Conservation (phyloP, 2,113 vertebrate species). For the Galbula dea region DNA sequence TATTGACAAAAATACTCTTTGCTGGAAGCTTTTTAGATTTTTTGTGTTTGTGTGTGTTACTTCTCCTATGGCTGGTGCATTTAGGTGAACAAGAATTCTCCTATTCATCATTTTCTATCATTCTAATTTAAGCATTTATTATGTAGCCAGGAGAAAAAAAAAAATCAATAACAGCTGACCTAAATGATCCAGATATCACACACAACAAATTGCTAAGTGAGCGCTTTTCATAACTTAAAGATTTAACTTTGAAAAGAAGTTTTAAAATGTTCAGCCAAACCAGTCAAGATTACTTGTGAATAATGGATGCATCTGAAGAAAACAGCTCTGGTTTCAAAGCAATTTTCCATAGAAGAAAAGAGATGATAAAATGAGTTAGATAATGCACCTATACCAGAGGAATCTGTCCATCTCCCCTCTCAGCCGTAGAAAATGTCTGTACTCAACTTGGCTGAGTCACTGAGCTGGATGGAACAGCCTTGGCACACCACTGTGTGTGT, state of each 20-base stretch:
- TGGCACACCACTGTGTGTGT: not conserved
- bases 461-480: not conserved
- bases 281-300: not conserved
- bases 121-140: slow-evolving; percentile 48
- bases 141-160: not conserved
- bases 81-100: not conserved
- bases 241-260: slow-evolving; percentile 29
- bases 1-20: not conserved
- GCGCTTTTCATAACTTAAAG: not conserved
- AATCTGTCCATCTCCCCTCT: not conserved
- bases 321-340: not conserved
- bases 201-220: not conserved
- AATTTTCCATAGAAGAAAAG: not conserved
- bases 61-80: not conserved
- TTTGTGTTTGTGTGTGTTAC: not conserved
- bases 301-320: slow-evolving; percentile 7
- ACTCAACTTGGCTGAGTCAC: not conserved
- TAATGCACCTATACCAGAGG: not conserved
- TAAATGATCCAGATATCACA: slow-evolving; percentile 12
- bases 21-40: not conserved
- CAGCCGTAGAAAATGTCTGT: not conserved
- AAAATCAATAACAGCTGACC: slow-evolving; percentile 48
- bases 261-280: slow-evolving; percentile 29
- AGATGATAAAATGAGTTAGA: not conserved
- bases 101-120: slow-evolving; percentile 18